Base-by-base conservation (phyloP, 2,888 invertebrate species). In the Eupelmus urozonus region DNA sequence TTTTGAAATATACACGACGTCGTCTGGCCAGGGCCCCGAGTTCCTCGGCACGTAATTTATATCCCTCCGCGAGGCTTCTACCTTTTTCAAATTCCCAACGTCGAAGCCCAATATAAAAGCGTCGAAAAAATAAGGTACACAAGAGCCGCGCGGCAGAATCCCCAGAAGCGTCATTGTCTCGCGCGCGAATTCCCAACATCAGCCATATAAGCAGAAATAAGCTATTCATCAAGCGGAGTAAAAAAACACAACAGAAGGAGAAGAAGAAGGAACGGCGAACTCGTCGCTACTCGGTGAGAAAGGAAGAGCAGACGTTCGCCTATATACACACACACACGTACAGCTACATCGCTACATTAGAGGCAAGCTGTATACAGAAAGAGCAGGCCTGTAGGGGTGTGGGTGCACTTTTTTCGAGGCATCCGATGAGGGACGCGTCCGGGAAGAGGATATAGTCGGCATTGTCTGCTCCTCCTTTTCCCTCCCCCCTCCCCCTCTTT, bases 401-500 rank as follows among this genome's bases (percentile, higher is more conserved):
- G 34, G 55, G 20, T 45, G 45, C 7, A 66, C 49, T 71, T 77
- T 45, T 77, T 71, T 76, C 69, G 71, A 77, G 66, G 60, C 62
- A 66, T 73, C 53, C 73, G 72, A 78, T 67, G 78, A 79, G 75
- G 74, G 65, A 75, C 69, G 55, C 57, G 79, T 79, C 76, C 79
- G 72, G 79, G 76, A 76, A 76, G 79, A 53, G 42, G 3, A 34
- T 34, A 34, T 34, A 34, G 9, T 9, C 34, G 9, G 75, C 84
- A 85, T 86, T 86, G 85, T 85, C 80, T 62, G 49, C 59, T 18
- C 45, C 34, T 49, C 74, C 9, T 55, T 29, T 16, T n/a, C 69
- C 77, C 66, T 42, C 20, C 11, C 62, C n/a, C 13, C 40, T 18
- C 42, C 11, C 11, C 11, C 62, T 23, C 42, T 25, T 45, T 45